Evolutionary conservation across 2,797 vertebrate species (phyloP).

Genomic region (Neoniphon sammara): DNA sequence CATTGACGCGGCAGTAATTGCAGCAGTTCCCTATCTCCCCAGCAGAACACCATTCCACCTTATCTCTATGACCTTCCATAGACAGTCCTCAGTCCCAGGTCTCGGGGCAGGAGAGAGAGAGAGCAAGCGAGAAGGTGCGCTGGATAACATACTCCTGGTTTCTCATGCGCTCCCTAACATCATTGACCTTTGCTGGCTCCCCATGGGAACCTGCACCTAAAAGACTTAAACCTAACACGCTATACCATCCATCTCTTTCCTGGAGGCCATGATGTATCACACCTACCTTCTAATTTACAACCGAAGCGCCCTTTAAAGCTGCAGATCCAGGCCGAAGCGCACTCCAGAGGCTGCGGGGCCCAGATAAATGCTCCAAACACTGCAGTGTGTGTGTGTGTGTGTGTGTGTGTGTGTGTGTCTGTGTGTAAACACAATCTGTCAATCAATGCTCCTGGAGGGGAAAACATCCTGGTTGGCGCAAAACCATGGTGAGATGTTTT

Average conservation of each 20-base stretch:
- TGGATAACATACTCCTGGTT: conserved; percentile 51
- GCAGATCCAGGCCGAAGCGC: conserved; percentile 45
- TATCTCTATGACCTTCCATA: conserved; percentile 78
- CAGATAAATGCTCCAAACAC: conserved; percentile 54
- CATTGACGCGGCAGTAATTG: conserved; percentile 66
- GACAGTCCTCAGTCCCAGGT: conserved; percentile 51
- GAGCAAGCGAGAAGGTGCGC: not conserved
- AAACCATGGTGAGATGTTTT: conserved; percentile 47
- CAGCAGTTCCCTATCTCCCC: conserved; percentile 62
- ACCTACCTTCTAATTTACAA: conserved; percentile 63
- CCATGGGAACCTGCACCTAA: conserved; percentile 50
- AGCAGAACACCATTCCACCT: conserved; percentile 65
- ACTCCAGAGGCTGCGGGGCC: conserved; percentile 45
- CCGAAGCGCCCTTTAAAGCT: conserved; percentile 43
- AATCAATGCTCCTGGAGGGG: conserved; percentile 59
- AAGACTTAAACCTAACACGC: conserved; percentile 60
- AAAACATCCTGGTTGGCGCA: conserved; percentile 43
- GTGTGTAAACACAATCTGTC: conserved; percentile 67
- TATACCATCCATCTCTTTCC: conserved; percentile 47
- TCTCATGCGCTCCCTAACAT: conserved; percentile 54
- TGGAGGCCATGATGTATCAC: conserved; percentile 38
- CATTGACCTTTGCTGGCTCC: conserved; percentile 52
- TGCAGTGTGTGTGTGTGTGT: too few relatives aligned
- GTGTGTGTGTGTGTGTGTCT: too few relatives aligned
- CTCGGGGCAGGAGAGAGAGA: conserved; percentile 33